Evolutionary conservation across 2,888 invertebrate genomes (phyloP), one percentile per base, ranked within the genome.

Genomic region (Spodoptera littoralis): DNA sequence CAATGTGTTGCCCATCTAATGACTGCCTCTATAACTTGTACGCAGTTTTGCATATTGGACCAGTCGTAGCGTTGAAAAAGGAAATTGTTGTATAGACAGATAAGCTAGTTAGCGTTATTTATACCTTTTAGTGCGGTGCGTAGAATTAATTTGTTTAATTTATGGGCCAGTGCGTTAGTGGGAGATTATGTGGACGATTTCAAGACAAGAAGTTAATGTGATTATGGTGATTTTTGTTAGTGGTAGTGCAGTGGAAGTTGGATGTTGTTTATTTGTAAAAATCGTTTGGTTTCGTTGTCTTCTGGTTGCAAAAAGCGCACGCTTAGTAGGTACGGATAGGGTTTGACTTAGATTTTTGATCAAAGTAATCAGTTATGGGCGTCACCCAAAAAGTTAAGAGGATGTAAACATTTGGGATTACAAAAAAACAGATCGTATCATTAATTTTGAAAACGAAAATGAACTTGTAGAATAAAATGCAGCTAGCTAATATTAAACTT

Each of bases 1-100:
- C 86, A 88, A 86, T 88, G 87, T 86, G 88, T 86, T 84, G 86
- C 84, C 84, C 89, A 87, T 89, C 89, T 90, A 89, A 88, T 90
- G 88, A 84, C 76, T 64, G 69, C 59, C 60, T 63, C 73, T 67
- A 68, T 79, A 82, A 79, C 78, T 73, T 65, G 73, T 77, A 73
- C 49, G 63, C 47, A 65, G 72, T 56, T 81, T 80, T 81, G 80
- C 82, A 81, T 81, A 80, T 77, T 74, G 59, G 81, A 82, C 81
- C 71, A 71, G 79, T 73, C 65, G 49, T 72, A 51, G 73, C 66
- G 56, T 60, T 73, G 70, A 77, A 77, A 76, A 81, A 81, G 76
- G 81, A 73, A 81, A 74, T 67, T 68, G 64, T 60, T 65, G 61
- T 60, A 51, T 55, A 71, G 73, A 76, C 68, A 72, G 74, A 76